phyloP scores from a whole-genome alignment of 2,888 invertebrate genomes.

The Cecidostiba fungosa region DNA sequence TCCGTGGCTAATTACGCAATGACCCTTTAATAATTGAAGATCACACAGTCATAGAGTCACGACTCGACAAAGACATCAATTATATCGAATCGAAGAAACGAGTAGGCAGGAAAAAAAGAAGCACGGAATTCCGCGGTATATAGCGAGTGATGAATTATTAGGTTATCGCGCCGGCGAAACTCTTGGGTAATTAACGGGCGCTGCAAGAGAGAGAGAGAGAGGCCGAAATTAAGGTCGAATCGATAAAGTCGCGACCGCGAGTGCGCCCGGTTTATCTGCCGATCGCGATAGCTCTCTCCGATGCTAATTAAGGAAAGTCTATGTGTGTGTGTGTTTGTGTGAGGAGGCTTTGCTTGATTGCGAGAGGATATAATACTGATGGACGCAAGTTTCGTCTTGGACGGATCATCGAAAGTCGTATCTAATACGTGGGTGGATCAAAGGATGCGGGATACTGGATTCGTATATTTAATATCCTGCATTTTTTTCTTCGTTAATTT shows the following conservation, averaged over 20 bases:
- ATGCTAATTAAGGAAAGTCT: constrained; percentile 26
- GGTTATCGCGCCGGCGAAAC: constrained; percentile 50
- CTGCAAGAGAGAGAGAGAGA: not conserved
- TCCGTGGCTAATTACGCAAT: constrained; percentile 49
- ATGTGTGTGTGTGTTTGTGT: not conserved
- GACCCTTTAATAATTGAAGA: constrained; percentile 50
- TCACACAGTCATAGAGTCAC: not conserved
- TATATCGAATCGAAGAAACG: constrained; percentile 31
- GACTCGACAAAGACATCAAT: constrained; percentile 56
- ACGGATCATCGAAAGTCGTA: not conserved
- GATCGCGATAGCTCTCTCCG: constrained; percentile 68
- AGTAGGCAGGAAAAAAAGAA: not conserved
- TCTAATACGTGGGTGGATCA: not conserved
- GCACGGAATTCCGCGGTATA: not conserved
- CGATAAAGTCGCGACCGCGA: constrained; percentile 71
- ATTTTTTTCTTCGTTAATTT: not conserved
- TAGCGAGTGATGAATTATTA: constrained; percentile 56
- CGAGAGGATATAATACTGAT: not conserved
- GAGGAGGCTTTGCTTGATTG: not conserved
- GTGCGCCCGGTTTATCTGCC: constrained; percentile 66
- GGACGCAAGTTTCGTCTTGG: not conserved
- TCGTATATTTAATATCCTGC: no score
- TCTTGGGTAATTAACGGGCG: constrained; percentile 57
- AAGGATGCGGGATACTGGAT: no score
- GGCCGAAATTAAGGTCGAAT: constrained; percentile 70